Percentiles rank a stretch among this genome's conserved stretches.
These are phyloP conservation scores for Coregonus ussuriensis DNA, from an alignment of 2,797 vertebrate species.

Conservation along the genomic window DNA sequence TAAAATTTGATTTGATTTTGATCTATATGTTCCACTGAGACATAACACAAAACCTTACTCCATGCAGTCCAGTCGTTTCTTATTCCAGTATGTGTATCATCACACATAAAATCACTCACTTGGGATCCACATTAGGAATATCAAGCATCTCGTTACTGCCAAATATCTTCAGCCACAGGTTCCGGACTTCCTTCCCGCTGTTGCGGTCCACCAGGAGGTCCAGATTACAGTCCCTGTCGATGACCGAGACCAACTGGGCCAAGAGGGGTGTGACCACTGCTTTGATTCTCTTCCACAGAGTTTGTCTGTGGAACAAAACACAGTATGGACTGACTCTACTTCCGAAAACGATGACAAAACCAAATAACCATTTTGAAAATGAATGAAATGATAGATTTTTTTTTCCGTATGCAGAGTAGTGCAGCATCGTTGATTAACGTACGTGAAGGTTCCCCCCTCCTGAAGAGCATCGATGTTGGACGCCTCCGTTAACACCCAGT, in stretches of 20 bases:
- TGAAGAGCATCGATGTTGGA: constrained; percentile 87
- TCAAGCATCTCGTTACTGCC: constrained; percentile 80
- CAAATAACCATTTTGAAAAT: background rate
- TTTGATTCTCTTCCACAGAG: constrained; percentile 91
- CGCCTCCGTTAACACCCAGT: constrained; percentile 89
- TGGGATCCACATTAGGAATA: constrained; percentile 67
- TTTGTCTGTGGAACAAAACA: constrained; percentile 73
- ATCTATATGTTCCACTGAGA: no score
- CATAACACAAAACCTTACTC: no score
- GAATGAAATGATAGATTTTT: background rate
- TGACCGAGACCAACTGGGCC: constrained; percentile 84
- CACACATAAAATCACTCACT: constrained; percentile 67
- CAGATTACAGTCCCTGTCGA: constrained; percentile 89
- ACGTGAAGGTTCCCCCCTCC: constrained; percentile 97
- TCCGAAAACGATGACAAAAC: background rate
- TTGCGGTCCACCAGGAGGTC: constrained; percentile 78
- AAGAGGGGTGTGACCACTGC: constrained; percentile 82
- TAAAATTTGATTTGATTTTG: no score
- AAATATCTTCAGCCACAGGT: constrained; percentile 92
- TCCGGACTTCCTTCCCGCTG: constrained; percentile 69
- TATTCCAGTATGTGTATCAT: background rate
- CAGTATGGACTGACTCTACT: background rate
- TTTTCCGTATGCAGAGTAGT: background rate
- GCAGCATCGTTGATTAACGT: constrained; percentile 9
- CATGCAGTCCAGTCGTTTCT: no score